Conservation (phyloP, 2,888 invertebrate genomes). For the Ormia ochracea region DNA sequence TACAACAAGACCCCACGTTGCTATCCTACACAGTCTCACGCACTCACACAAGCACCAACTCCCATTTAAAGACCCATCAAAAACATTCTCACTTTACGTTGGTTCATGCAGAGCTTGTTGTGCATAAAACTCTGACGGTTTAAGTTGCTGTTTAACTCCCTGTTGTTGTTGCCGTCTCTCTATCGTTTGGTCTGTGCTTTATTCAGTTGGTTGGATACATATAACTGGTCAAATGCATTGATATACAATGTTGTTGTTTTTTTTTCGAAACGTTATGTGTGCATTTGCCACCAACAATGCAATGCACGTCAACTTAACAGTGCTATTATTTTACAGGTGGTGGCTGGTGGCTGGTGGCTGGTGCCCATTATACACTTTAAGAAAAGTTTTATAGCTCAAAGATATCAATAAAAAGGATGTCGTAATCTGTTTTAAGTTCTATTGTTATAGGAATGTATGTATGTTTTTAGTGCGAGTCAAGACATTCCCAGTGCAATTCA, state of each 20-base stretch:
- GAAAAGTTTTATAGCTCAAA: neutral
- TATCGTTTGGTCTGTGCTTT: neutral
- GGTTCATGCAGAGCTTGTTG: slow-evolving; percentile 27
- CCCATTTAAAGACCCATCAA: slow-evolving; percentile 19
- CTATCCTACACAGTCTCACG: slow-evolving; percentile 33
- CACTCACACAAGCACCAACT: neutral
- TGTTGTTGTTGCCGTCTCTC: neutral
- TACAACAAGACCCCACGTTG: slow-evolving; percentile 55
- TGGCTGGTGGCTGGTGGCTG: too few relatives aligned
- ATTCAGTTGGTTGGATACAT: neutral
- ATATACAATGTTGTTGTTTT: slow-evolving; percentile 5
- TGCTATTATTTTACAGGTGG: slow-evolving; percentile 48
- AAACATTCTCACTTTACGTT: slow-evolving; percentile 2
- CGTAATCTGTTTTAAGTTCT: too few relatives aligned
- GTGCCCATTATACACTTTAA: slow-evolving; percentile 27
- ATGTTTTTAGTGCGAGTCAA: too few relatives aligned
- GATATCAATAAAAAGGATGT: too few relatives aligned
- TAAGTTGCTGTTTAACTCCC: slow-evolving; percentile 16
- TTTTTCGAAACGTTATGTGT: neutral
- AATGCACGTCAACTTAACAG: slow-evolving; percentile 40
- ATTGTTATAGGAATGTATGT: too few relatives aligned
- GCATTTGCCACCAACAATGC: slow-evolving; percentile 55
- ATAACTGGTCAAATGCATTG: slow-evolving; percentile 17
- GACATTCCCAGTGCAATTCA: too few relatives aligned
- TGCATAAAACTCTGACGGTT: slow-evolving; percentile 20